These are phyloP conservation scores for Okapia johnstoni DNA, from an alignment of 2,113 vertebrate species.

Conservation along the genomic window DNA sequence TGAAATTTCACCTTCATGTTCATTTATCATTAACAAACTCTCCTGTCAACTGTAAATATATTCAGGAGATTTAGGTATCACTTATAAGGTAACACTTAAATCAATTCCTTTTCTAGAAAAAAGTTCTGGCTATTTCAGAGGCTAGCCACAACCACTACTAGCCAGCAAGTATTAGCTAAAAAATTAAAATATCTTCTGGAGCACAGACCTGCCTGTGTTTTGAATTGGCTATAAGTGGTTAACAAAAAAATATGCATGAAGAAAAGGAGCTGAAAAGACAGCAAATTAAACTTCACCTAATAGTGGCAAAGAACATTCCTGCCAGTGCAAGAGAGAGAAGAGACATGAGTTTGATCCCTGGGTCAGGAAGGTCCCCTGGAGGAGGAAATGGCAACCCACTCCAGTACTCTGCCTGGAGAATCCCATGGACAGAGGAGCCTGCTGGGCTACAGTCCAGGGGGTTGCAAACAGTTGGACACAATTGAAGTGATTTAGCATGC, in stretches of 20 bases:
- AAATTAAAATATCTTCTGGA: not conserved
- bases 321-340: not conserved
- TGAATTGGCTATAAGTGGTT: not conserved
- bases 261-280: not conserved
- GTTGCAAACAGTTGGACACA: not conserved
- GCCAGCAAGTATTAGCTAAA: not conserved
- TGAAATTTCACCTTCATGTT: not conserved
- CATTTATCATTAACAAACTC: not conserved
- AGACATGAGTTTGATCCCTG: not conserved
- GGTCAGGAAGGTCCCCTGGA: not conserved
- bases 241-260: not conserved
- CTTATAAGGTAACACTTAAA: not conserved
- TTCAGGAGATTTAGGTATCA: not conserved
- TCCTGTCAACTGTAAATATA: not conserved
- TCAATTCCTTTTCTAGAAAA: not conserved
- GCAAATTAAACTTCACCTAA: not conserved
- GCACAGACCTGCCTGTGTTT: not conserved
- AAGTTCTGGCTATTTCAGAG: not conserved
- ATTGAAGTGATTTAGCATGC: not conserved
- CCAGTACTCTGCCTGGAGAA: not conserved
- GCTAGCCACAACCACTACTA: not conserved
- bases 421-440: not conserved
- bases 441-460: not conserved
- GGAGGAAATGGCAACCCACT: not conserved
- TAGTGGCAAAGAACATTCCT: not conserved